phyloP scores from a whole-genome alignment of 2,888 invertebrate species.

The Morinoia aosen region DNA sequence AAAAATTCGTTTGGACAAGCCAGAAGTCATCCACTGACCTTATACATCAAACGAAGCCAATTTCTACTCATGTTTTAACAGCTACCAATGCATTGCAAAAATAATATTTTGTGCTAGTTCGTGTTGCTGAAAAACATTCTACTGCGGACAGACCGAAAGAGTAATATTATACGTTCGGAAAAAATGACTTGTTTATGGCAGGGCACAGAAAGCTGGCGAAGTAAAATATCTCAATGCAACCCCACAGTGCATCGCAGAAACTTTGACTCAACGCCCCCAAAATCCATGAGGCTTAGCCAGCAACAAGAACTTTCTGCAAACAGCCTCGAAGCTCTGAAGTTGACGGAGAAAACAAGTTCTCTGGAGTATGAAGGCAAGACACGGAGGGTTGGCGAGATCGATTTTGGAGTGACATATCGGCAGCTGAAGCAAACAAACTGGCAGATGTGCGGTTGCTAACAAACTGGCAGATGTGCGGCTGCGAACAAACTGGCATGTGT shows the following conservation, averaged over 20 bases:
- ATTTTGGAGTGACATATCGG: neutral
- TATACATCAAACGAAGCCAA: too few relatives aligned
- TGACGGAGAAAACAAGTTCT: conserved; percentile 7
- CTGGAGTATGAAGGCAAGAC: neutral
- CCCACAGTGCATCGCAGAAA: neutral
- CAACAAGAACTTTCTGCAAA: conserved; percentile 3
- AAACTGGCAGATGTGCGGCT: neutral
- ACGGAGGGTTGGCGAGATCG: neutral
- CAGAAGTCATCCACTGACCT: too few relatives aligned
- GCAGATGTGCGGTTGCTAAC: neutral
- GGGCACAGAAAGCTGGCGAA: neutral
- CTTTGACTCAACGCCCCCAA: neutral
- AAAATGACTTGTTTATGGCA: too few relatives aligned
- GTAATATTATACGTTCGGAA: too few relatives aligned
- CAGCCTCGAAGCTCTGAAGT: neutral
- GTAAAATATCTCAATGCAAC: neutral
- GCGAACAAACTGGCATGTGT: neutral
- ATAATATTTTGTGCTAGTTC: too few relatives aligned
- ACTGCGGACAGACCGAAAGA: too few relatives aligned
- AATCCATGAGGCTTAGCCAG: neutral
- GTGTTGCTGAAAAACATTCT: too few relatives aligned
- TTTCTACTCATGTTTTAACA: too few relatives aligned
- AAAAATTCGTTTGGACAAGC: too few relatives aligned
- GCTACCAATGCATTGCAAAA: too few relatives aligned
- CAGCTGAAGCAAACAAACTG: neutral